phyloP scores from a whole-genome alignment of 2,113 vertebrate species.

The Theristicus caerulescens region DNA sequence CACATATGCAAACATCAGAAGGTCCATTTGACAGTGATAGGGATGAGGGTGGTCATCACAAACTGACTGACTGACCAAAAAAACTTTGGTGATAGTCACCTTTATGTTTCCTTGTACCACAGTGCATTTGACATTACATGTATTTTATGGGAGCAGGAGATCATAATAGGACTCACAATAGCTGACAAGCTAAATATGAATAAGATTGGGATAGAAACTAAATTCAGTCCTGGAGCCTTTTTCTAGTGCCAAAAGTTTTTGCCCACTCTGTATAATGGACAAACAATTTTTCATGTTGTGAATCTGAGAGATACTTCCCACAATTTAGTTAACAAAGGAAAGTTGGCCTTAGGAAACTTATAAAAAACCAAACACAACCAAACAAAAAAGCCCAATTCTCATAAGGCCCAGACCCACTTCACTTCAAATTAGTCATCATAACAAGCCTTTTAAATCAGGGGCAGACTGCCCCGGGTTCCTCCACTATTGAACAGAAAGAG shows the following conservation, averaged over 20 bases:
- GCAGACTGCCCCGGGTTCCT: not conserved
- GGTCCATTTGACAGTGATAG: not conserved
- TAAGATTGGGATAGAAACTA: not conserved
- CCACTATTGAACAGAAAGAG: not conserved
- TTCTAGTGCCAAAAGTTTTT: not conserved
- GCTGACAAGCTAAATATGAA: not conserved
- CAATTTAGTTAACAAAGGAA: not conserved
- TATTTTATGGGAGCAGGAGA: not conserved
- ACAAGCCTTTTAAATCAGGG: not conserved
- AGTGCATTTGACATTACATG: not conserved
- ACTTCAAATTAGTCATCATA: not conserved
- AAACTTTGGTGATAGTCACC: rapidly evolving
- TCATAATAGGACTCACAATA: not conserved
- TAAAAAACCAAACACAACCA: not conserved
- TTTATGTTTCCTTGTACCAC: not conserved
- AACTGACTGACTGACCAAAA: not conserved
- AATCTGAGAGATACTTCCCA: not conserved
- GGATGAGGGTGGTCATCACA: not conserved
- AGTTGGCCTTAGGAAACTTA: not conserved
- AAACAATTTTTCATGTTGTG: not conserved
- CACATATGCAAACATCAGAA: not conserved
- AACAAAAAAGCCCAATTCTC: not conserved
- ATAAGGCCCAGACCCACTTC: not conserved
- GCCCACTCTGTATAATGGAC: not conserved
- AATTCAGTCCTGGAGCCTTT: not conserved